These are phyloP conservation scores for Rynchops niger DNA, from an alignment of 2,113 vertebrate genomes.

Conservation along the genomic window DNA sequence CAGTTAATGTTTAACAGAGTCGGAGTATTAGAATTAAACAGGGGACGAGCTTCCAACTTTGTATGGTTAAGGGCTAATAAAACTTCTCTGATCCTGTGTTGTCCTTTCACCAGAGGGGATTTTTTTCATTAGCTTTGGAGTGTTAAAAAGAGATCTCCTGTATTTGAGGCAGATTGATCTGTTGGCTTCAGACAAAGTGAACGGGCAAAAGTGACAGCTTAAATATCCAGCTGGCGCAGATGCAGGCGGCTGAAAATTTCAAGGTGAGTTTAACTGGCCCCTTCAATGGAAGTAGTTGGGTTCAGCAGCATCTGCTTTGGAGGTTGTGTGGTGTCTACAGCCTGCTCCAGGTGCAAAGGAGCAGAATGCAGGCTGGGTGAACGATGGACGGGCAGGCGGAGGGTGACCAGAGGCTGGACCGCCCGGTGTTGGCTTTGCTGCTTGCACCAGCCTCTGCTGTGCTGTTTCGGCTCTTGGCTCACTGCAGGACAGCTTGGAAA, in stretches of 20 bases:
- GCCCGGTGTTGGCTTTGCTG: rapidly evolving
- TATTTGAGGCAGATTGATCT: slow-evolving; percentile 48
- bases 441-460: rapidly evolving
- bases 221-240: background rate
- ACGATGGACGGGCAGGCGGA: background rate
- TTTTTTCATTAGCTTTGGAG: slow-evolving; percentile 55
- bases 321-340: background rate
- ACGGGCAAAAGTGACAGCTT: background rate
- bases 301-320: background rate
- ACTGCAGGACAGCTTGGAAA: background rate
- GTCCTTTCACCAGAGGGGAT: slow-evolving; percentile 41
- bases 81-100: slow-evolving; percentile 42
- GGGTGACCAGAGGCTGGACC: background rate
- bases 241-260: background rate
- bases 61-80: slow-evolving; percentile 53
- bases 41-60: slow-evolving; percentile 39
- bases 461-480: rapidly evolving
- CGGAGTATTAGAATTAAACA: slow-evolving; percentile 58
- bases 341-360: rapidly evolving
- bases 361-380: rapidly evolving
- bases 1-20: slow-evolving; percentile 68
- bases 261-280: background rate
- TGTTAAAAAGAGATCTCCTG: slow-evolving; percentile 29
- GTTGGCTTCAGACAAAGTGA: slow-evolving; percentile 35
- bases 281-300: background rate